phyloP scores from a whole-genome alignment of 2,113 vertebrate genomes.

The Bubo blakistoni region DNA sequence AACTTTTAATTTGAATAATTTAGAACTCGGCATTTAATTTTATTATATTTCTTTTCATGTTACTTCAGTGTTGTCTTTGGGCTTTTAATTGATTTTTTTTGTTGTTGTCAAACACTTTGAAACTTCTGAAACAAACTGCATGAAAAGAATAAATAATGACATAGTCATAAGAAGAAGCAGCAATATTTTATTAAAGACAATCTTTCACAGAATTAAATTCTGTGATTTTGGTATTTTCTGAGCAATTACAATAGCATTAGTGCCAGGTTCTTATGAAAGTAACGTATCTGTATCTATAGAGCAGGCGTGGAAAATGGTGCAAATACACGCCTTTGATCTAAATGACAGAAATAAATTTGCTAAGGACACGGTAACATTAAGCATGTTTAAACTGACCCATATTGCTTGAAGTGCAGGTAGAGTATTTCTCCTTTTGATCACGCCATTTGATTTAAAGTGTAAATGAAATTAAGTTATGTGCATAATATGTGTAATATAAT shows the following conservation, averaged over 20 bases:
- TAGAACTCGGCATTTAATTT: constrained; percentile 30
- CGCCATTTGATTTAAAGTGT: constrained; percentile 31
- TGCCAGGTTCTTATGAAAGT: constrained; percentile 33
- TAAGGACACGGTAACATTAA: constrained; percentile 43
- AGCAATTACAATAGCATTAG: constrained; percentile 54
- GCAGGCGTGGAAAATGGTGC: constrained; percentile 30
- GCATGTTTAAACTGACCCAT: constrained; percentile 61
- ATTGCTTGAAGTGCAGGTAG: constrained; percentile 56
- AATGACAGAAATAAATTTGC: constrained; percentile 69
- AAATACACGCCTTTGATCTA: constrained; percentile 66
- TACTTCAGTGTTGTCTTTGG: constrained; percentile 16
- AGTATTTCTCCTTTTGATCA: constrained; percentile 56
- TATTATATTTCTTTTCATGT: constrained; percentile 60
- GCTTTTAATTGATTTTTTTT: constrained; percentile 57
- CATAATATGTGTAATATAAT: constrained; percentile 29
- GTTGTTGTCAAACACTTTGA: constrained; percentile 47
- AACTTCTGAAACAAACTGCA: constrained; percentile 24
- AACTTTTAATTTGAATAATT: constrained; percentile 55
- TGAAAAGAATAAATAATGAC: constrained; percentile 56
- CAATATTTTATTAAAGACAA: constrained; percentile 42
- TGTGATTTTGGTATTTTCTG: constrained; percentile 38
- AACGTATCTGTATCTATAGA: constrained; percentile 2
- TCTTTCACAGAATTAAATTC: constrained; percentile 15
- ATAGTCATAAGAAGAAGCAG: not conserved
- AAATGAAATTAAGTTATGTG: constrained; percentile 64